phyloP scores from a whole-genome alignment of 2,888 invertebrate genomes.

The Acleris literana region DNA sequence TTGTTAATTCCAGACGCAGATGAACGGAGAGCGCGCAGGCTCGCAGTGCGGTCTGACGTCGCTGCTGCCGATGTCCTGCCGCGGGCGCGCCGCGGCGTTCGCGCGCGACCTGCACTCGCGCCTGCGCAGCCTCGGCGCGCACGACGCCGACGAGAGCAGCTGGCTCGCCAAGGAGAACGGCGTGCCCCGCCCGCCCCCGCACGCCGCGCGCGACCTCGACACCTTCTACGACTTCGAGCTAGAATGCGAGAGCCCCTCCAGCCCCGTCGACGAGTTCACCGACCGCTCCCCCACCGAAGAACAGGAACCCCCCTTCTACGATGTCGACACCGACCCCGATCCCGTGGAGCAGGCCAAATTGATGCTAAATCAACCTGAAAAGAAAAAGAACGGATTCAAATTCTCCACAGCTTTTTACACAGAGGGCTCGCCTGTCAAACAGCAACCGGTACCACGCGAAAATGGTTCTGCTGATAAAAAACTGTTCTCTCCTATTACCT shows the following conservation, averaged over 20 bases:
- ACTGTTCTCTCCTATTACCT: slow-evolving; percentile 75
- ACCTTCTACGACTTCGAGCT: slow-evolving; percentile 86
- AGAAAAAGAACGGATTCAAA: slow-evolving; percentile 75
- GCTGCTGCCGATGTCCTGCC: slow-evolving; percentile 90
- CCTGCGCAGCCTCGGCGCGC: slow-evolving; percentile 87
- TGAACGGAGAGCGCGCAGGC: slow-evolving; percentile 81
- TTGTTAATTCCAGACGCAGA: slow-evolving; percentile 77
- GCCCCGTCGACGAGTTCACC: slow-evolving; percentile 85
- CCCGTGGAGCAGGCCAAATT: slow-evolving; percentile 59
- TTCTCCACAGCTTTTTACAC: slow-evolving; percentile 72
- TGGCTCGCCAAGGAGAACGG: slow-evolving; percentile 66
- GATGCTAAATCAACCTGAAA: slow-evolving; percentile 75
- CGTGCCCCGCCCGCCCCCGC: slow-evolving; percentile 51
- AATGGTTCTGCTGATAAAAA: slow-evolving; percentile 73
- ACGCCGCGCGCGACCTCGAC: slow-evolving; percentile 73
- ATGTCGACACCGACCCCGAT: slow-evolving; percentile 75
- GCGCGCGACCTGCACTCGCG: slow-evolving; percentile 90
- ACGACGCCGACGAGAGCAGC: slow-evolving; percentile 70
- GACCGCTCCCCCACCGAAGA: slow-evolving; percentile 80
- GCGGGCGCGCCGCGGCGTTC: slow-evolving; percentile 91
- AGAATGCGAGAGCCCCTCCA: slow-evolving; percentile 87
- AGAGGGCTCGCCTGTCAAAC: slow-evolving; percentile 70
- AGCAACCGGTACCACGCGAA: slow-evolving; percentile 71
- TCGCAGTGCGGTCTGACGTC: slow-evolving; percentile 87
- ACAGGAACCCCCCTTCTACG: slow-evolving; percentile 82